Conservation (phyloP, 2,113 vertebrate genomes). For the Laterallus jamaicensis region DNA sequence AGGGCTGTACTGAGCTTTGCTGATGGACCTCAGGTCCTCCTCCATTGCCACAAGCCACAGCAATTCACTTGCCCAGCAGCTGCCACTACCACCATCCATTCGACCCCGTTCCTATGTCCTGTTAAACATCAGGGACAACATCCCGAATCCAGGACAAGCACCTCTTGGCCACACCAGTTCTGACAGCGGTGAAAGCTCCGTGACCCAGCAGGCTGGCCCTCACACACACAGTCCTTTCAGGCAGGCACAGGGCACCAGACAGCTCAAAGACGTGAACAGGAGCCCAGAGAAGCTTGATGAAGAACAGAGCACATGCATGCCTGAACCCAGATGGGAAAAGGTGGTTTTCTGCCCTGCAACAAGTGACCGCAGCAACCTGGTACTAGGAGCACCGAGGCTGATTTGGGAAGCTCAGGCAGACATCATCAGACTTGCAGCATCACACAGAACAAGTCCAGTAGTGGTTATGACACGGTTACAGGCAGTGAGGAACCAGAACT, state of each 20-base stretch:
- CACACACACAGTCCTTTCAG: fast-evolving
- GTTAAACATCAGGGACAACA: background rate
- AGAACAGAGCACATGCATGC: background rate
- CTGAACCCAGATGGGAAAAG: background rate
- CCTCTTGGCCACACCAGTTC: background rate
- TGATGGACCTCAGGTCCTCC: background rate
- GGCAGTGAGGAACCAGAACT: background rate
- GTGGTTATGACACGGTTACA: background rate
- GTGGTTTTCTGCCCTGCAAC: background rate
- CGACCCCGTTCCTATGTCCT: fast-evolving
- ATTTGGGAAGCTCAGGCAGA: background rate
- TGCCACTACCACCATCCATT: background rate
- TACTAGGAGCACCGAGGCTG: fast-evolving
- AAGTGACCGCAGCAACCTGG: background rate
- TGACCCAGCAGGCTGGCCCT: background rate
- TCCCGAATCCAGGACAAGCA: background rate
- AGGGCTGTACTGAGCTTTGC: background rate
- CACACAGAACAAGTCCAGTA: background rate
- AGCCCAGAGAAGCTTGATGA: background rate
- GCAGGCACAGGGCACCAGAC: fast-evolving
- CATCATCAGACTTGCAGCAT: background rate
- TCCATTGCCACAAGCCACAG: fast-evolving
- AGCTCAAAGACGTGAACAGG: background rate
- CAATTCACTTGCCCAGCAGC: fast-evolving
- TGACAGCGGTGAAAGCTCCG: background rate